Evolutionary conservation across 2,113 vertebrate genomes (phyloP).

Genomic region (Cryptotis parvus): DNA sequence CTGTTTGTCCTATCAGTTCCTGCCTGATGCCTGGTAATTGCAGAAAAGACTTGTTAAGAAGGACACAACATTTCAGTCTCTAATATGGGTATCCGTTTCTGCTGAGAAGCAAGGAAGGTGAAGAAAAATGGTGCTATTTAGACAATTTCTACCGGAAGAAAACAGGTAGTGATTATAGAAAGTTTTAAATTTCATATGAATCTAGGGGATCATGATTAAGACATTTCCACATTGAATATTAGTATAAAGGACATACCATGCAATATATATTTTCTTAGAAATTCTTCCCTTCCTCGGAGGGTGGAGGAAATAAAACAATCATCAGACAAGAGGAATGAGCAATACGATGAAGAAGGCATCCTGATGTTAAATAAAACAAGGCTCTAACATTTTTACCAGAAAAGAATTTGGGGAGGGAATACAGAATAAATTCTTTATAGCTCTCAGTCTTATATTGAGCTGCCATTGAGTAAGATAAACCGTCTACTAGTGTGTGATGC

Average conservation of each 20-base stretch:
- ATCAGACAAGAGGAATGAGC: conserved; percentile 47
- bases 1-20: no score
- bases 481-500: conserved; percentile 67
- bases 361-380: conserved; percentile 72
- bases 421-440: conserved; percentile 77
- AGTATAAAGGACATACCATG: neutral
- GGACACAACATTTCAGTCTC: neutral
- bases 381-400: conserved; percentile 66
- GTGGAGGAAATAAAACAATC: conserved; percentile 55
- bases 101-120: neutral
- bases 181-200: neutral
- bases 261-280: neutral
- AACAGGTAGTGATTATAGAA: neutral
- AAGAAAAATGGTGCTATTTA: neutral
- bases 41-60: neutral
- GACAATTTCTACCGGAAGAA: neutral
- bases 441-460: conserved; percentile 69
- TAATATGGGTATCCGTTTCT: neutral
- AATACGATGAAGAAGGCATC: conserved; percentile 14
- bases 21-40: neutral
- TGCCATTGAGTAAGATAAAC: conserved; percentile 81
- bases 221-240: conserved; percentile 14
- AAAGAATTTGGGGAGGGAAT: conserved; percentile 64
- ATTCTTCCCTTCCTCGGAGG: neutral
- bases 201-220: conserved; percentile 2